These are phyloP conservation scores for Neelides sp. DNA, from an alignment of 1,140 invertebrate species.

Conservation along the genomic window DNA sequence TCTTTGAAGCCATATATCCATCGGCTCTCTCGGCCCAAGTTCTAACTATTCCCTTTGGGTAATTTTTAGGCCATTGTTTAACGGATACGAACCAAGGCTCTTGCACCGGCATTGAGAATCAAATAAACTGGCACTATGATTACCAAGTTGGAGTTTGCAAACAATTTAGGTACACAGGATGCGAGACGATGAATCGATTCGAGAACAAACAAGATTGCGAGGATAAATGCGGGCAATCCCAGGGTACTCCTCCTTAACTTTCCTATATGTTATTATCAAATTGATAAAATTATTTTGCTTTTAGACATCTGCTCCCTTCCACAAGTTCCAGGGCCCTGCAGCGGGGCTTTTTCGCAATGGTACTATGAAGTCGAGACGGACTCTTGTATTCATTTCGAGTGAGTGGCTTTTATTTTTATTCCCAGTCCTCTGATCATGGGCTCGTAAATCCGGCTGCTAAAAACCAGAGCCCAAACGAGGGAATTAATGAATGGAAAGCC, in stretches of 20 bases:
- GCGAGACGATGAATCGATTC: conserved; percentile 80
- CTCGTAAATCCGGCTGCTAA: no score
- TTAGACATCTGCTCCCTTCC: conserved; percentile 59
- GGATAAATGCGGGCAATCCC: conserved; percentile 53
- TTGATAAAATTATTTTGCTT: conserved; percentile 5
- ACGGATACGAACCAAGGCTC: conserved; percentile 51
- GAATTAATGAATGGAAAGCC: no score
- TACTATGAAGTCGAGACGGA: conserved; percentile 56
- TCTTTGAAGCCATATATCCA: no score
- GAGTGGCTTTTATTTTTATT: no score
- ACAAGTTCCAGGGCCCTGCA: conserved; percentile 57
- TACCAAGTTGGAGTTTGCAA: conserved; percentile 59
- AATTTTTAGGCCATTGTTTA: conserved; percentile 57
- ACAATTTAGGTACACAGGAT: conserved; percentile 62
- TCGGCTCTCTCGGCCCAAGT: no score
- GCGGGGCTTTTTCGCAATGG: conserved; percentile 50
- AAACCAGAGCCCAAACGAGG: no score
- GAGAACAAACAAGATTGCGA: conserved; percentile 60
- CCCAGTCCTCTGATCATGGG: no score
- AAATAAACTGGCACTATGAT: conserved; percentile 65
- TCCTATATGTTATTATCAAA: neutral
- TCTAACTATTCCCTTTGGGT: no score
- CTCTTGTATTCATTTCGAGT: no score
- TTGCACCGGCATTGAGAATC: conserved; percentile 43
- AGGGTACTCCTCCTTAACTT: conserved; percentile 41